Evolutionary conservation across 2,797 vertebrate genomes (phyloP), one percentile per base, ranked within the genome.

Genomic region (Pelodytes ibericus): DNA sequence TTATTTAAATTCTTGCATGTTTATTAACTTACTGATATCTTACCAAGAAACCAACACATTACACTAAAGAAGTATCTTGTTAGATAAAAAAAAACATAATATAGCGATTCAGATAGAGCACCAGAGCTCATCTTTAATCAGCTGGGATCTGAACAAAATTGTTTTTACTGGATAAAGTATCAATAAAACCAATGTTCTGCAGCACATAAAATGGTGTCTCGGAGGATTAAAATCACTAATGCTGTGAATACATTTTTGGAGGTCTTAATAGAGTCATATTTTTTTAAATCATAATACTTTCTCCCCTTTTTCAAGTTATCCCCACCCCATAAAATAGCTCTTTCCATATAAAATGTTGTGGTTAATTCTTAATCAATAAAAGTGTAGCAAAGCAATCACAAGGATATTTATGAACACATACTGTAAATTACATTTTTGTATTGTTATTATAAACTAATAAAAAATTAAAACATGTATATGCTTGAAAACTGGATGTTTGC

Each of bases 111-210:
- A 62, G 63, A 74, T 27, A 56, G 65, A 26, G 71, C 77, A 79
- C 77, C 57, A 69, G 77, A 72, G 76, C 70, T 69, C 56, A 68
- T 74, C 58, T 79, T 79, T 79, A 79, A 79, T 79, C 71, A 79
- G 77, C 36, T 68, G 77, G 77, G 77, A 73, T 69, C 63, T 73
- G 70, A 79, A 60, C 31, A 62, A 79, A 79, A 79, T 71, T 79
- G 71, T 71, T 74, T 79, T 73, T 79, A 79, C 76, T 63, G 64
- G 77, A 69, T 73, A 72, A 79, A 72, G 65, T 78, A 79, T 74
- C 77, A 79, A 79, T 79, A 79, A 79, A 79, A 79, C 71, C 77
- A 79, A 74, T 79, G 77, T 73, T 79, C 77, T 79, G 71, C 64
- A 79, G 77, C 77, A 79, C 77, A 79, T 79, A 79, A 79, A 79